A percentile compares a stretch with the other conserved stretches of the same genome.
Conservation (phyloP, 2,797 vertebrate genomes). For the Spondyliosoma cantharus region DNA sequence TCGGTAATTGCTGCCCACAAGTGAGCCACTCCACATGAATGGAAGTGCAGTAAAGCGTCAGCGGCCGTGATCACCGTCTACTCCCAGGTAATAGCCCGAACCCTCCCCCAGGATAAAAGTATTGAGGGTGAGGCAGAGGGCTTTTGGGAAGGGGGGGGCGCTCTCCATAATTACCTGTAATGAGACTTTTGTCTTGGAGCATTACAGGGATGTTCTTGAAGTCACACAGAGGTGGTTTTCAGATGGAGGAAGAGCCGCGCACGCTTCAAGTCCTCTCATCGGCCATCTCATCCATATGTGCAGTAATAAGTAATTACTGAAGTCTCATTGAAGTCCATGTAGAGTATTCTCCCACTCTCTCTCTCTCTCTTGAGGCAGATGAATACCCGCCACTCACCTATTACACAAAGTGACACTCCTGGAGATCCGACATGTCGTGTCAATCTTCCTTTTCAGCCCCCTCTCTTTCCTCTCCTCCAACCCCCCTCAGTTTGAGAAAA, state of each 20-base stretch:
- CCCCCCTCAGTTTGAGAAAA: slow-evolving; percentile 83
- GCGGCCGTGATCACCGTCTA: slow-evolving; percentile 80
- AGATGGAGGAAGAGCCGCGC: slow-evolving; percentile 79
- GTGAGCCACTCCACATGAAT: slow-evolving; percentile 89
- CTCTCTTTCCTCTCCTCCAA: slow-evolving; percentile 64
- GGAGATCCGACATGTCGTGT: slow-evolving; percentile 83
- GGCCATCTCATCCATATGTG: slow-evolving; percentile 87
- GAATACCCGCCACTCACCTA: slow-evolving; percentile 83
- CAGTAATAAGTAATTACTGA: slow-evolving; percentile 98
- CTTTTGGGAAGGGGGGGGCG: slow-evolving; percentile 77
- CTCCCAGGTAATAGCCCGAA: slow-evolving; percentile 82
- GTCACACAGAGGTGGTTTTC: slow-evolving; percentile 87
- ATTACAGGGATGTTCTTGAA: slow-evolving; percentile 95
- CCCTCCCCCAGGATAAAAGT: slow-evolving; percentile 80
- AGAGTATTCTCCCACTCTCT: slow-evolving; percentile 80
- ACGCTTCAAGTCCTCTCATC: slow-evolving; percentile 78
- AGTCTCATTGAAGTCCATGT: slow-evolving; percentile 96
- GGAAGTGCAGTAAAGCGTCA: slow-evolving; percentile 83
- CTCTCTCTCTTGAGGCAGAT: slow-evolving; percentile 75
- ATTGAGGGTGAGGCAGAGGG: slow-evolving; percentile 58
- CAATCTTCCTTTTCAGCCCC: slow-evolving; percentile 80
- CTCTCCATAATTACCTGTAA: slow-evolving; percentile 95
- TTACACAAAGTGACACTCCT: slow-evolving; percentile 88
- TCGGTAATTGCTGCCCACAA: slow-evolving; percentile 84
- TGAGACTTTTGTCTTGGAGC: slow-evolving; percentile 95